Evolutionary conservation across 2,888 invertebrate species (phyloP).

Genomic region (Embidobia sp.): DNA sequence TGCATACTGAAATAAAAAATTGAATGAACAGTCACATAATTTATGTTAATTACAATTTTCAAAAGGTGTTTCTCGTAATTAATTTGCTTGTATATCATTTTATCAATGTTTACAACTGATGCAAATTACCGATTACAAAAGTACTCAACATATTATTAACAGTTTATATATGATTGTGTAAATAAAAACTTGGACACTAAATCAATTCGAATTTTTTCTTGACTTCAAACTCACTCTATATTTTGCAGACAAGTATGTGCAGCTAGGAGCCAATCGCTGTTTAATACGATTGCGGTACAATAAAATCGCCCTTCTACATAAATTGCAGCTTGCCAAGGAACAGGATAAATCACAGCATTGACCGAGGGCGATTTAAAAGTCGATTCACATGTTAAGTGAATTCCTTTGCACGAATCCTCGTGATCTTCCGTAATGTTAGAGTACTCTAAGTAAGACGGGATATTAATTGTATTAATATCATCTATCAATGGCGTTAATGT

Average conservation of each 20-base stretch:
- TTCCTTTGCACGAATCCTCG: constrained; percentile 68
- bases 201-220: neutral
- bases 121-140: too few relatives aligned
- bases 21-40: neutral
- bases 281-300: constrained; percentile 87
- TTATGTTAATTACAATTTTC: too few relatives aligned
- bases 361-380: constrained; percentile 63
- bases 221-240: constrained; percentile 79
- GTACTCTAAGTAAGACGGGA: neutral
- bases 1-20: constrained; percentile 81
- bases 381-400: constrained; percentile 72
- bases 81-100: too few relatives aligned
- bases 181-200: neutral
- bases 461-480: too few relatives aligned
- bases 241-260: constrained; percentile 82
- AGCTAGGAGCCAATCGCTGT: constrained; percentile 86
- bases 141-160: too few relatives aligned
- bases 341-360: constrained; percentile 62
- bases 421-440: constrained; percentile 5
- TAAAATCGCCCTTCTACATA: constrained; percentile 87
- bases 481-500: too few relatives aligned
- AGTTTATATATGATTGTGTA: too few relatives aligned
- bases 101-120: too few relatives aligned
- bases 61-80: too few relatives aligned
- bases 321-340: constrained; percentile 90